A percentile compares a stretch with the other conserved stretches of the same genome.
Evolutionary conservation across 2,888 invertebrate species (phyloP).

Genomic region (Adineta ricciae): DNA sequence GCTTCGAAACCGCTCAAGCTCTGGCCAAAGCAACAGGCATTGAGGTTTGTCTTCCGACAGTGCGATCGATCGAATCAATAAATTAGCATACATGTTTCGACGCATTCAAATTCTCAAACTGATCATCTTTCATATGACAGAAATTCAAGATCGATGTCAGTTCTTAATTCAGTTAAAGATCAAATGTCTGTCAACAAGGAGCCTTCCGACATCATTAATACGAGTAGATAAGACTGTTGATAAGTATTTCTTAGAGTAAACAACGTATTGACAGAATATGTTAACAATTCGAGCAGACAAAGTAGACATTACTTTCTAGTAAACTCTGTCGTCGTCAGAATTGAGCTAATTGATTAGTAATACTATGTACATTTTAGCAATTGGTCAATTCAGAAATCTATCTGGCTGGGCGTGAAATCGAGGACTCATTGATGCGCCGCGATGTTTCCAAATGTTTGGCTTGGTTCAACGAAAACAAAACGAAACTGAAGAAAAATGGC

Average conservation of each 20-base stretch:
- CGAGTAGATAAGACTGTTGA: not conserved
- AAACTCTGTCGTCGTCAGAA: too few relatives aligned
- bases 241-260: not conserved
- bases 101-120: too few relatives aligned
- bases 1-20: constrained; percentile 81
- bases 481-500: constrained; percentile 32
- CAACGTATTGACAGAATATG: not conserved
- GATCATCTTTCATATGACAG: not conserved
- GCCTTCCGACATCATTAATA: not conserved
- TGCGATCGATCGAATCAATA: too few relatives aligned
- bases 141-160: not conserved
- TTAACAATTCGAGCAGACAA: too few relatives aligned
- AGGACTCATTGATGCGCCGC: constrained; percentile 67
- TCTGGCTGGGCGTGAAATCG: constrained; percentile 58
- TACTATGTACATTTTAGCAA: constrained; percentile 53
- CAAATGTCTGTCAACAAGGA: not conserved
- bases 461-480: constrained; percentile 34
- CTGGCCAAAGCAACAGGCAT: constrained; percentile 65
- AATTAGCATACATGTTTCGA: too few relatives aligned
- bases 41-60: constrained; percentile 43
- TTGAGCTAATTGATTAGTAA: too few relatives aligned
- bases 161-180: not conserved
- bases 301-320: too few relatives aligned
- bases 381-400: constrained; percentile 74
- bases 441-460: constrained; percentile 78